Evolutionary conservation across 2,888 invertebrate species (phyloP).

Genomic region (Bombylius major): DNA sequence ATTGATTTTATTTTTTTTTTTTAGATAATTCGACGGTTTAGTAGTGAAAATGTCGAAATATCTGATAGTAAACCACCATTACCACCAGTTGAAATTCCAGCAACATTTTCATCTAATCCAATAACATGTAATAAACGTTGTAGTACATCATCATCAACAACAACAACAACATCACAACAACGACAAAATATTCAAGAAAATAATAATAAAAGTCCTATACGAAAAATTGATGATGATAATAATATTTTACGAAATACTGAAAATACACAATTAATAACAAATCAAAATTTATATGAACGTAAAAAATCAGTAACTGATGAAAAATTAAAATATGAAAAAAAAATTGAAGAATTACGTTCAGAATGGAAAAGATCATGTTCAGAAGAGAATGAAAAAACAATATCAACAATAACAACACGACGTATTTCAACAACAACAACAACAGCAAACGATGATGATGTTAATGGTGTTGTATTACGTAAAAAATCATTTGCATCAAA

Average conservation of each 20-base stretch:
- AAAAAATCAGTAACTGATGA: constrained; percentile 29
- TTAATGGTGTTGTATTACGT: constrained; percentile 27
- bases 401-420: constrained; percentile 8
- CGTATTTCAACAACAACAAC: constrained; percentile 4
- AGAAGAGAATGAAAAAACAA: constrained; percentile 21
- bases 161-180: background rate
- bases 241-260: constrained; percentile 11
- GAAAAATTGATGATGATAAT: constrained; percentile 20
- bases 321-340: constrained; percentile 24
- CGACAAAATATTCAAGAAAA: constrained; percentile 11
- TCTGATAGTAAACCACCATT: constrained; percentile 23
- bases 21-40: constrained; percentile 30
- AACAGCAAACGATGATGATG: constrained; percentile 14
- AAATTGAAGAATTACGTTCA: constrained; percentile 24
- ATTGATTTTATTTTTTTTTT: background rate
- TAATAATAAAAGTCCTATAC: constrained; percentile 20
- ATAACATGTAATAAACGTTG: background rate
- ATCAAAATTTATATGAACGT: constrained; percentile 24
- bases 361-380: constrained; percentile 29
- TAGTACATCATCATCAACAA: background rate
- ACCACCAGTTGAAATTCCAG: constrained; percentile 1
- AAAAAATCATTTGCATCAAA: constrained; percentile 30
- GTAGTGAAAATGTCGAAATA: constrained; percentile 38
- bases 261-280: constrained; percentile 7
- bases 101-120: too few species aligned